Evolutionary conservation across 2,113 vertebrate species (phyloP).

Genomic region (Chloropsis hardwickii): DNA sequence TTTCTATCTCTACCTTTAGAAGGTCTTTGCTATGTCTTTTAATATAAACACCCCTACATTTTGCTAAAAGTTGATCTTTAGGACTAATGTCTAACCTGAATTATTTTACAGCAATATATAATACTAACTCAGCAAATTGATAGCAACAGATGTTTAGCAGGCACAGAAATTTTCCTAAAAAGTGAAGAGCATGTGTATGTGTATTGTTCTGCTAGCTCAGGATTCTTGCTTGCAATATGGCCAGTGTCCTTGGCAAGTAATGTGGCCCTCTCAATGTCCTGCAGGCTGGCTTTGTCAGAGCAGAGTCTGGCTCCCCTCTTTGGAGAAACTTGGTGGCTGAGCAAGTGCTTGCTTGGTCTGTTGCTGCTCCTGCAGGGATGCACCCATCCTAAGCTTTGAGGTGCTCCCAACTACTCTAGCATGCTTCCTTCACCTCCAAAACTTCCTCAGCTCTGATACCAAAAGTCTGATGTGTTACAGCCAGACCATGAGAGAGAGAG

Average conservation of each 20-base stretch:
- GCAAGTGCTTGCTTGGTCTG: background rate
- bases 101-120: background rate
- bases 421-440: background rate
- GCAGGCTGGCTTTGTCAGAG: background rate
- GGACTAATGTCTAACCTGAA: background rate
- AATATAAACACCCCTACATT: background rate
- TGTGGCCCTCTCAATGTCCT: fast-evolving
- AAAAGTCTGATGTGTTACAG: background rate
- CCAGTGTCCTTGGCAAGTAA: background rate
- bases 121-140: background rate
- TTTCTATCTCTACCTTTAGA: background rate
- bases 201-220: background rate
- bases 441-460: background rate
- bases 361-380: background rate
- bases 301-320: background rate
- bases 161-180: background rate
- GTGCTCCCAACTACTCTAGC: background rate
- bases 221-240: background rate
- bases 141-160: background rate
- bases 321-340: background rate
- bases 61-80: background rate
- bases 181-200: background rate
- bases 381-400: background rate
- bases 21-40: background rate
- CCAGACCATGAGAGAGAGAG: background rate